These are phyloP conservation scores for Chionis minor DNA, from an alignment of 2,113 vertebrate genomes.

Conservation along the genomic window DNA sequence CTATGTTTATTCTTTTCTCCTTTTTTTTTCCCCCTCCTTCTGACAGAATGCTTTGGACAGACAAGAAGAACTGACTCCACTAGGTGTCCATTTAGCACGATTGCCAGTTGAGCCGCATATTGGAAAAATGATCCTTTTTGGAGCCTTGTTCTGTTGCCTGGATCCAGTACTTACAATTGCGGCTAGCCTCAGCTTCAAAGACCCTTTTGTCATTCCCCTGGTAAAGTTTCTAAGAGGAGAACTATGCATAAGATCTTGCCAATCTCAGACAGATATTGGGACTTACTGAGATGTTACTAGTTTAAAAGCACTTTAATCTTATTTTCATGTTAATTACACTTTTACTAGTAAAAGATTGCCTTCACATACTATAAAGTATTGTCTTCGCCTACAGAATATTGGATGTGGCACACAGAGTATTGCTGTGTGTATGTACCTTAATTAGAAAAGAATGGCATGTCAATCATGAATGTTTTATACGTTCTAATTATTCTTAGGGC, in stretches of 20 bases:
- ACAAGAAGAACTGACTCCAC: conserved; percentile 88
- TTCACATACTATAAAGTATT: background rate
- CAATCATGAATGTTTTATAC: background rate
- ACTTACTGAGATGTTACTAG: background rate
- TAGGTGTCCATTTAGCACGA: conserved; percentile 92
- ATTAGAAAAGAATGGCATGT: background rate
- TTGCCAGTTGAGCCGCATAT: conserved; percentile 96
- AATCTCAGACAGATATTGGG: background rate
- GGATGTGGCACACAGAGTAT: background rate
- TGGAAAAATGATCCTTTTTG: conserved; percentile 97
- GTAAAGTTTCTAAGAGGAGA: conserved; percentile 66
- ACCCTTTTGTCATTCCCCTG: conserved; percentile 97
- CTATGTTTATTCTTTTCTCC: fast-evolving
- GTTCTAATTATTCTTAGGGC: conserved; percentile 76
- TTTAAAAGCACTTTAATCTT: background rate
- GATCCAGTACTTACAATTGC: conserved; percentile 95
- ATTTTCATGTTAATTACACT: background rate
- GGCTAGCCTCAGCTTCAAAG: conserved; percentile 98
- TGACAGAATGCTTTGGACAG: conserved; percentile 91
- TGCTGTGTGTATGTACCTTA: background rate
- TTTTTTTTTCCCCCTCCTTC: background rate
- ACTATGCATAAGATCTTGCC: background rate
- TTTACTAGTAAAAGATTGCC: background rate
- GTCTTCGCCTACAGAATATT: background rate
- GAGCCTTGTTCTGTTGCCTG: conserved; percentile 92